Base-by-base conservation (phyloP, 1,140 invertebrate genomes). In the Zophobas morio region DNA sequence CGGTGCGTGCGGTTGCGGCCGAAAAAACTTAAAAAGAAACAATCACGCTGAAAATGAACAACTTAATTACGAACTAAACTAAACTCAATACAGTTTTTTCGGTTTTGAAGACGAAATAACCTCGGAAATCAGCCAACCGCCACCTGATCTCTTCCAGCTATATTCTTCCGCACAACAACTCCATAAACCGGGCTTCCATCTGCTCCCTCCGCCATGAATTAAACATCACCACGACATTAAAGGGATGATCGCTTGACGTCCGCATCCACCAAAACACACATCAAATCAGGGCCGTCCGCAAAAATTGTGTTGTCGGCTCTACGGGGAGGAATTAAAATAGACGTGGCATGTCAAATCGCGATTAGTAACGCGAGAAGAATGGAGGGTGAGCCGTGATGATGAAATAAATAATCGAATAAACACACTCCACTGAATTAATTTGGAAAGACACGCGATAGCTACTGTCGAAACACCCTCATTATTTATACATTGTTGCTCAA, bases 401-500 rank as follows among this genome's bases (percentile, higher is more conserved):
- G 82, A 84, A 84, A 84, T 84, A 84, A 84, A 84, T 84, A 84
- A 84, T 84, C 82, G 82, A 84, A 84, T 84, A 83, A 84, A 82
- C 79, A 84, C 83, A 84, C 83, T 84, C 78, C 74, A 83, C 51
- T 82, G 83, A 84, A 84, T 84, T 82, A 83, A 83, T 82, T 82
- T 79, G 51, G 81, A 75, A 70, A 79, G 79, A 81, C 83, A 84
- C 82, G 83, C 83, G 80, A 84, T 81, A 77, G 75, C 81, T 75
- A 81, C 76, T 79, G 78, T 39, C 39, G 36, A 66, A 66, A 42
- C 42, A 42, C 39, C 6, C 60, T 66, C 60, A 66, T 66, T 66
- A 66, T 66, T 66, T 66, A 66, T 42, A 66, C 60, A 66, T 66
- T 66, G 60, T 66, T 66, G 32, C n/a, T 32, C 60, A 8, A 36